These are phyloP conservation scores for Sepioteuthis lessoniana DNA, from an alignment of 2,888 invertebrate species.

Conservation along the genomic window DNA sequence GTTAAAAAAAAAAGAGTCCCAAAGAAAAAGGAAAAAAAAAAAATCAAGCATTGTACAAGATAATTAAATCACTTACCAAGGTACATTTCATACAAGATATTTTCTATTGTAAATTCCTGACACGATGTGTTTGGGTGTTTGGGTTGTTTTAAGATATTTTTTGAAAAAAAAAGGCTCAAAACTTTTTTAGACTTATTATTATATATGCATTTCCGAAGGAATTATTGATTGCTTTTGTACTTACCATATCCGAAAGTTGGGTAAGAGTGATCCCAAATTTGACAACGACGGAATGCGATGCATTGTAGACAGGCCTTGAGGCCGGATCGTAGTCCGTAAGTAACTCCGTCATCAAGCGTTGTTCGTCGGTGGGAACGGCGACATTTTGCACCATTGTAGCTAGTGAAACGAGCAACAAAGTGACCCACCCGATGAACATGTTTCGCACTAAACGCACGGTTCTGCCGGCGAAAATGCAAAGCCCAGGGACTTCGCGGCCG, in stretches of 20 bases:
- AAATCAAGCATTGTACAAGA: neutral
- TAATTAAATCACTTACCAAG: neutral
- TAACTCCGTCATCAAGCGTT: slow-evolving; percentile 68
- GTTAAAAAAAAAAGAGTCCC: neutral
- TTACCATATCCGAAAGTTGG: slow-evolving; percentile 75
- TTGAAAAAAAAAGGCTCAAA: neutral
- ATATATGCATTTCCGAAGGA: neutral
- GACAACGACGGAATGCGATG: slow-evolving; percentile 71
- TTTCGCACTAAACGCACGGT: neutral
- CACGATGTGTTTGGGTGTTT: neutral
- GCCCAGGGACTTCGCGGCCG: neutral
- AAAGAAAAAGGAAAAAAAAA: neutral
- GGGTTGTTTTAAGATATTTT: neutral
- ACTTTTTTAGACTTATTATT: neutral
- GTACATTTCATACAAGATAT: neutral
- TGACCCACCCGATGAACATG: slow-evolving; percentile 36
- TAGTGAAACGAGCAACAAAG: slow-evolving; percentile 14
- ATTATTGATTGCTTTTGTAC: slow-evolving; percentile 52
- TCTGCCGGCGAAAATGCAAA: slow-evolving; percentile 19
- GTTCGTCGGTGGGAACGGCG: slow-evolving; percentile 70
- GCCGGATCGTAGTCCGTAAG: slow-evolving; percentile 72
- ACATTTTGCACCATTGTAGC: slow-evolving; percentile 40
- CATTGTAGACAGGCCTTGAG: slow-evolving; percentile 74
- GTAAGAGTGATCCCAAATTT: slow-evolving; percentile 74
- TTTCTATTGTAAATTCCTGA: neutral